phyloP scores from a whole-genome alignment of 2,888 invertebrate species.

The Panopea generosa region DNA sequence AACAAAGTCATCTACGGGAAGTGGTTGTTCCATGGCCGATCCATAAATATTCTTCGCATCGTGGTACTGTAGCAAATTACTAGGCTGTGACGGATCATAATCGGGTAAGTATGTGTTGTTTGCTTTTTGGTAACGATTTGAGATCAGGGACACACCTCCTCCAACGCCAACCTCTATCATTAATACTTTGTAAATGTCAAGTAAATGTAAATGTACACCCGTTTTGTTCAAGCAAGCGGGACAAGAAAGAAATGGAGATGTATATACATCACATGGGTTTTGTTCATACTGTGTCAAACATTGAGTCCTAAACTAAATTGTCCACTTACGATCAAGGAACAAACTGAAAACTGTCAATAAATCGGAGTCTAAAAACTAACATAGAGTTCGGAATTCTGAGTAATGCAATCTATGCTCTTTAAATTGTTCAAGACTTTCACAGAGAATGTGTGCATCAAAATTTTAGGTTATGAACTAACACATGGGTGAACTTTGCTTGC shows the following conservation, averaged over 20 bases:
- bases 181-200: slow-evolving; percentile 23
- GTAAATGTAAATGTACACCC: slow-evolving; percentile 11
- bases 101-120: no score
- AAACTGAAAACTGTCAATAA: slow-evolving; percentile 59
- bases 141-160: slow-evolving; percentile 21
- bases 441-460: slow-evolving; percentile 4
- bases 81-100: slow-evolving; percentile 9
- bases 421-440: slow-evolving; percentile 32
- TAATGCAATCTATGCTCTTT: slow-evolving; percentile 27
- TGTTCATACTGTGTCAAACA: slow-evolving; percentile 34
- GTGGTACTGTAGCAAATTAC: slow-evolving; percentile 10
- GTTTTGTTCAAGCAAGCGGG: slow-evolving; percentile 31
- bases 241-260: slow-evolving; percentile 44
- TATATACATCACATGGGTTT: slow-evolving; percentile 41
- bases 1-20: slow-evolving; percentile 30
- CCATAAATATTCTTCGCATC: slow-evolving; percentile 40
- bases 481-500: slow-evolving; percentile 37
- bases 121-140: slow-evolving; percentile 24
- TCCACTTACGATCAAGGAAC: slow-evolving; percentile 26
- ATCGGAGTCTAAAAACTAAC: slow-evolving; percentile 52
- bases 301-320: slow-evolving; percentile 12
- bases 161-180: slow-evolving; percentile 17
- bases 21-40: slow-evolving; percentile 28
- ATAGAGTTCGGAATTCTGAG: slow-evolving; percentile 47
- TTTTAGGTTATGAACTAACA: slow-evolving; percentile 44